Conservation (phyloP, 92 coral and sea anemone species). For the Heliopora coerulea region DNA sequence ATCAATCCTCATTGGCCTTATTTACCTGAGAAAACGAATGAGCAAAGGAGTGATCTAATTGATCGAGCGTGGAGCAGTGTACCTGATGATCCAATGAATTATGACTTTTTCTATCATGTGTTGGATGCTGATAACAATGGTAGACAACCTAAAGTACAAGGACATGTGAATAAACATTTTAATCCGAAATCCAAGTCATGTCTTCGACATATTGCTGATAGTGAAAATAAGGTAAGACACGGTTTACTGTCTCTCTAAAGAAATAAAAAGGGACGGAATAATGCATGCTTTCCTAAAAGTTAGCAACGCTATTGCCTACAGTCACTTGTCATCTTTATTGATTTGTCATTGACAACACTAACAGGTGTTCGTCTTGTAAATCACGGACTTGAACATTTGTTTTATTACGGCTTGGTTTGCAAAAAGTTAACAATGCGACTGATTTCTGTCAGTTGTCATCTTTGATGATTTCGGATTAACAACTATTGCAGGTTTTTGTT, state of each 20-base stretch:
- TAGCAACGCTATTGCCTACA: too few relatives aligned
- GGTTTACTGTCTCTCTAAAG: background rate
- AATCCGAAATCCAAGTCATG: constrained; percentile 68
- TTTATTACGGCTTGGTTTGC: too few relatives aligned
- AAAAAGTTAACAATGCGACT: too few relatives aligned
- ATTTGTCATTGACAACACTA: too few relatives aligned
- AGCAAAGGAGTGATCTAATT: constrained; percentile 60
- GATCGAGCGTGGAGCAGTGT: constrained; percentile 94
- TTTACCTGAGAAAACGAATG: constrained; percentile 65
- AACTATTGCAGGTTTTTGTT: too few relatives aligned
- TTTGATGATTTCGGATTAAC: too few relatives aligned
- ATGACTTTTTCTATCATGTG: constrained; percentile 81
- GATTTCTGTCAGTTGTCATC: too few relatives aligned
- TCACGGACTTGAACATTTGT: too few relatives aligned
- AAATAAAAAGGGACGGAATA: too few relatives aligned
- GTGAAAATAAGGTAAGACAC: constrained; percentile 74
- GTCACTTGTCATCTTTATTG: too few relatives aligned
- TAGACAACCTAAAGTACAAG: constrained; percentile 56
- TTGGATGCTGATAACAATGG: constrained; percentile 85
- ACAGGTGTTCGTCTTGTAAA: too few relatives aligned
- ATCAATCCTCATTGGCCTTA: constrained; percentile 97
- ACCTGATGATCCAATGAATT: constrained; percentile 93
- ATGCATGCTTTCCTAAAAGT: too few relatives aligned
- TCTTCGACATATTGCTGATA: constrained; percentile 77
- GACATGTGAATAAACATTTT: constrained; percentile 54